Conservation (phyloP, 2,113 vertebrate species). For the Indicator maculatus region DNA sequence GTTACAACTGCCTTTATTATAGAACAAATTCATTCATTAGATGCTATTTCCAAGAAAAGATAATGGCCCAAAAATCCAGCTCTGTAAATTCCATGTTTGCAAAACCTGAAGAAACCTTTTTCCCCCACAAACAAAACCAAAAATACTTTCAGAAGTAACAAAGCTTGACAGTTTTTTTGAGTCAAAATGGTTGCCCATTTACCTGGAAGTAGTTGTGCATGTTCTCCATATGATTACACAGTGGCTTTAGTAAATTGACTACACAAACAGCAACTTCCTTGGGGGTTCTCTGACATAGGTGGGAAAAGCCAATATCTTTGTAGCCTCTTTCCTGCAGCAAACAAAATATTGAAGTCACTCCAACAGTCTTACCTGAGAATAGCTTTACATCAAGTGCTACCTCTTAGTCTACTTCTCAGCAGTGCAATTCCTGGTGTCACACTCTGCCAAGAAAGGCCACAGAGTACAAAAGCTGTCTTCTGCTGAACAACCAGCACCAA, state of each 20-base stretch:
- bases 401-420: neutral
- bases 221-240: conserved; percentile 94
- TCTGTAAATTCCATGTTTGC: neutral
- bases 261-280: conserved; percentile 79
- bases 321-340: conserved; percentile 80
- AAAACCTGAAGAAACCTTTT: neutral
- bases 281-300: conserved; percentile 85
- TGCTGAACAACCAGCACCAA: neutral
- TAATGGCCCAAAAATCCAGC: neutral
- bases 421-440: neutral
- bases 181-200: neutral
- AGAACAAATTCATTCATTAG: neutral
- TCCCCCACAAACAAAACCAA: neutral
- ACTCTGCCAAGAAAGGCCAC: neutral
- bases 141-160: neutral
- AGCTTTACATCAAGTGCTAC: neutral
- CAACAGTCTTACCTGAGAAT: neutral
- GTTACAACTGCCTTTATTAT: conserved; percentile 71
- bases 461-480: neutral
- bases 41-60: neutral
- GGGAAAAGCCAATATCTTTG: conserved; percentile 88
- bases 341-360: conserved; percentile 6
- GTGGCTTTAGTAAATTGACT: conserved; percentile 82
- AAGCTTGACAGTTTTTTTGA: neutral
- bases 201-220: conserved; percentile 98